These are phyloP conservation scores for Chlamydotis undulata DNA, from an alignment of 2,113 vertebrate genomes.

Conservation along the genomic window DNA sequence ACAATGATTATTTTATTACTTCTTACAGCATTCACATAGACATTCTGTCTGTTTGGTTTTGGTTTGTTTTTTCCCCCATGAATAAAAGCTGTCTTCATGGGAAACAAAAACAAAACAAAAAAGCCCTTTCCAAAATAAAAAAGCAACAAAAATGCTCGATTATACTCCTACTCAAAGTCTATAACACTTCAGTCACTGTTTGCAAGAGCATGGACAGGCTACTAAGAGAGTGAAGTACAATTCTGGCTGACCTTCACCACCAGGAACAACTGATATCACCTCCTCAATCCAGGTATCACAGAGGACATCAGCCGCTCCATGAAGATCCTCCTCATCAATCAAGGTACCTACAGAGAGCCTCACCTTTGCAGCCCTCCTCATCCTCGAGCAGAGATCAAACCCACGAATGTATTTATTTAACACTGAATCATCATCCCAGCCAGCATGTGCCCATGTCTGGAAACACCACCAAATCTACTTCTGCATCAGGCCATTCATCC, in stretches of 20 bases:
- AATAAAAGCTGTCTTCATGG: neutral
- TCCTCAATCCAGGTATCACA: fast-evolving
- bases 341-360: neutral
- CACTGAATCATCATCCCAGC: fast-evolving
- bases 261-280: fast-evolving
- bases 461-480: neutral
- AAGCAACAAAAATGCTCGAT: neutral
- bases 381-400: fast-evolving
- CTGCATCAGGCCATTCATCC: neutral
- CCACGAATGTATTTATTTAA: too few species aligned
- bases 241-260: neutral
- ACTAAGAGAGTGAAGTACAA: neutral
- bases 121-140: neutral
- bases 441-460: fast-evolving
- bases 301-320: neutral
- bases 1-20: neutral
- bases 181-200: fast-evolving
- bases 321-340: neutral
- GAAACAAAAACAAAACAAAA: neutral
- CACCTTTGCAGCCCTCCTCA: neutral
- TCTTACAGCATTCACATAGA: neutral
- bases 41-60: too few species aligned
- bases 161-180: neutral
- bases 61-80: neutral
- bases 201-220: neutral